These are phyloP conservation scores for Ctenicera cuprea DNA, from an alignment of 2,888 invertebrate species.

Conservation along the genomic window DNA sequence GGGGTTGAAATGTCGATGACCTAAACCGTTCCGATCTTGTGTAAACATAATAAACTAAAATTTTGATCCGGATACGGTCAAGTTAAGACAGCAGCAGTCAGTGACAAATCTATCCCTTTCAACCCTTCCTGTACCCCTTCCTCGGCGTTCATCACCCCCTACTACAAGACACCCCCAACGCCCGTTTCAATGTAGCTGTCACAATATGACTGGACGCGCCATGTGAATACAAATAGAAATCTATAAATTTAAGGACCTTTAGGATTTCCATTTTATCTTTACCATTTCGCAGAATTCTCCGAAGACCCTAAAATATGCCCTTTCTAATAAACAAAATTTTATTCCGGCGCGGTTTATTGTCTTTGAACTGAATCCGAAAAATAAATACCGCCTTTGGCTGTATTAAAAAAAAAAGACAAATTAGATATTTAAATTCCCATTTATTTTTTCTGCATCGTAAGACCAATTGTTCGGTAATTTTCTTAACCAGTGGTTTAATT, in stretches of 20 bases:
- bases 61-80: slow-evolving; percentile 62
- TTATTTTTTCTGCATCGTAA: slow-evolving; percentile 39
- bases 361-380: neutral
- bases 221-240: slow-evolving; percentile 62
- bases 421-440: slow-evolving; percentile 51
- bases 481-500: slow-evolving; percentile 49
- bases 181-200: slow-evolving; percentile 60
- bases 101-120: slow-evolving; percentile 69
- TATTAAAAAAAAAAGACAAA: no score
- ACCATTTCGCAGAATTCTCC: neutral
- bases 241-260: slow-evolving; percentile 57
- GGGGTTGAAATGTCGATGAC: slow-evolving; percentile 37
- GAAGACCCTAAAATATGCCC: neutral
- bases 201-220: slow-evolving; percentile 62
- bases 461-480: slow-evolving; percentile 46
- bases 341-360: neutral
- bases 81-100: slow-evolving; percentile 67
- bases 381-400: no score
- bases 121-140: slow-evolving; percentile 63
- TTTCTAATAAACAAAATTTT: neutral
- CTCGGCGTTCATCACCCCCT: slow-evolving; percentile 49
- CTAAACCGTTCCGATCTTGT: slow-evolving; percentile 20
- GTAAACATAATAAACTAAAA: slow-evolving; percentile 45
- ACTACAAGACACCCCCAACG: slow-evolving; percentile 44
- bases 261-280: slow-evolving; percentile 44